These are phyloP conservation scores for Capreolus pygargus DNA, from an alignment of 2,113 vertebrate genomes.

Conservation along the genomic window DNA sequence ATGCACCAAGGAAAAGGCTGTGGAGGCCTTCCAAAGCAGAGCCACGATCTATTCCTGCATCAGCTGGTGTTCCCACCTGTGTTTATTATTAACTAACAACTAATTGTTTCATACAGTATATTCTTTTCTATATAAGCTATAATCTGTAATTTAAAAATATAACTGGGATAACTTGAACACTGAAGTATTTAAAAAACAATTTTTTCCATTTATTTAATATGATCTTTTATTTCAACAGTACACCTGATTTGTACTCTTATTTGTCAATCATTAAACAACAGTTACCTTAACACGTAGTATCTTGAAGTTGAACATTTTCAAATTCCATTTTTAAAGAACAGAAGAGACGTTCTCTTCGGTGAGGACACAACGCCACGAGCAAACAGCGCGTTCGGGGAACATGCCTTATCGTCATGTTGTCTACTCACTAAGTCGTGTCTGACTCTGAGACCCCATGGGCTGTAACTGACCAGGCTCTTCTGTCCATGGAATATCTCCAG, in stretches of 20 bases:
- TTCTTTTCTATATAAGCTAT: background rate
- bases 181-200: background rate
- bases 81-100: background rate
- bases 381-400: background rate
- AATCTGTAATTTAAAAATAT: background rate
- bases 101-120: background rate
- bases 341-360: background rate
- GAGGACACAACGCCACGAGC: background rate
- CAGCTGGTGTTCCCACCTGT: background rate
- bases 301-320: background rate
- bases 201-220: background rate
- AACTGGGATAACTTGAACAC: background rate
- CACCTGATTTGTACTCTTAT: background rate
- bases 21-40: background rate
- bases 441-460: background rate
- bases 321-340: background rate
- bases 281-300: background rate
- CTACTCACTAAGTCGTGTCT: background rate
- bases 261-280: background rate
- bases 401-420: background rate
- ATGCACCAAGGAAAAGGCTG: background rate
- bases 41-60: background rate
- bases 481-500: background rate
- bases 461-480: background rate
- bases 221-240: background rate